Evolutionary conservation across 2,888 invertebrate species (phyloP).

Genomic region (Thecophora atra): DNA sequence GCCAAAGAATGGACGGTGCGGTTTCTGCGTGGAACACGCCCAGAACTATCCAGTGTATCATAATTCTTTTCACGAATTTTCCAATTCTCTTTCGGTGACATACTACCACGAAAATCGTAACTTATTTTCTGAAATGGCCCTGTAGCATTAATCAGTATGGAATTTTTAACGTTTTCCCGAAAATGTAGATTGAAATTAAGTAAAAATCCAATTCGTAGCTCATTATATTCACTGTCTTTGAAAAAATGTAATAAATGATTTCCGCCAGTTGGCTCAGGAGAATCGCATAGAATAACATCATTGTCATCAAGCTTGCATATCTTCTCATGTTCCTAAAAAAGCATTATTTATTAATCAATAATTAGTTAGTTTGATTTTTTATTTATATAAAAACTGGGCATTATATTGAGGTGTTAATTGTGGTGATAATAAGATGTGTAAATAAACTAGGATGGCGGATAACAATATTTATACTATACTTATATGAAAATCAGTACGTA

Average conservation of each 20-base stretch:
- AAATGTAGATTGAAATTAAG: conserved; percentile 66
- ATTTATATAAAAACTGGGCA: too few relatives aligned
- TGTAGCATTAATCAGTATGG: conserved; percentile 23
- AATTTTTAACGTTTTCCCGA: conserved; percentile 42
- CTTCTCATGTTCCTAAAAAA: conserved; percentile 67
- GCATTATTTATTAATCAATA: neutral
- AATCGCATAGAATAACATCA: conserved; percentile 65
- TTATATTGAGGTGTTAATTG: too few relatives aligned
- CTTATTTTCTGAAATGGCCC: conserved; percentile 30
- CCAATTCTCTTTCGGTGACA: conserved; percentile 31
- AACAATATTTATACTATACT: too few relatives aligned
- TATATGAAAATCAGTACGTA: too few relatives aligned
- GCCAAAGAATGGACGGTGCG: conserved; percentile 66
- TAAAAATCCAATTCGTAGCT: conserved; percentile 65
- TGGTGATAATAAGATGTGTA: too few relatives aligned
- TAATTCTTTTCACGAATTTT: conserved; percentile 45
- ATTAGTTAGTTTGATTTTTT: neutral
- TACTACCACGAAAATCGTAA: conserved; percentile 14
- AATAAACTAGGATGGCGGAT: too few relatives aligned
- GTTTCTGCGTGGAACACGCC: conserved; percentile 63
- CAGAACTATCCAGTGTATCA: conserved; percentile 55
- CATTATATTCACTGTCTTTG: conserved; percentile 56
- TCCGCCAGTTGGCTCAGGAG: conserved; percentile 57
- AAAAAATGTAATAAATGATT: conserved; percentile 44
- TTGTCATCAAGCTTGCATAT: conserved; percentile 64